These are phyloP conservation scores for Ploceus nigricollis DNA, from an alignment of 2,113 vertebrate species.

Conservation along the genomic window DNA sequence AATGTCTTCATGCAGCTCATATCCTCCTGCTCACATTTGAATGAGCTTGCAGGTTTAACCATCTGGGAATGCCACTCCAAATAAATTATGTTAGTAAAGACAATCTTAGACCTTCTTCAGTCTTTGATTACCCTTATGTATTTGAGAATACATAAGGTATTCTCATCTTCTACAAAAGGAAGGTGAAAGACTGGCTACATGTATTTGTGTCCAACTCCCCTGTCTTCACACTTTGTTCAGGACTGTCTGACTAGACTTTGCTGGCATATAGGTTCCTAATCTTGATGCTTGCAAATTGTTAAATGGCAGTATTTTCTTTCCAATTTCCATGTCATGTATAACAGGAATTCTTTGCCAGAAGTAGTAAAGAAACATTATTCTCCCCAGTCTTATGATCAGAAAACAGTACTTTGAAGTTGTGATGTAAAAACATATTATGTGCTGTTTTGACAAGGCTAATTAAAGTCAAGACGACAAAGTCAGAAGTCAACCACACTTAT, in stretches of 20 bases:
- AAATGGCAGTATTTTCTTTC: neutral
- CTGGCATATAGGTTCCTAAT: neutral
- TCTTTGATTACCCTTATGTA: neutral
- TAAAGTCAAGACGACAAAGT: neutral
- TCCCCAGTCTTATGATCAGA: neutral
- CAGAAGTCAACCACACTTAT: neutral
- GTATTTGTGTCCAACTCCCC: neutral
- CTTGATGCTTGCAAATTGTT: neutral
- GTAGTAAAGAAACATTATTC: neutral
- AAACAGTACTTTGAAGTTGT: neutral
- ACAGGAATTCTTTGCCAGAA: neutral
- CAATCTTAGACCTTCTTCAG: neutral
- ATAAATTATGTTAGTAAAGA: neutral
- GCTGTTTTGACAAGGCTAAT: neutral
- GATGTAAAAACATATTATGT: neutral
- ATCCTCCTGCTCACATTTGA: neutral
- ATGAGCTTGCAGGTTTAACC: constrained; percentile 18
- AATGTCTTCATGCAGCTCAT: constrained; percentile 1
- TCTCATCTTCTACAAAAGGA: neutral
- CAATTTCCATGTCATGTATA: neutral
- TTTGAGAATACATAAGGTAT: neutral
- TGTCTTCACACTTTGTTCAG: neutral
- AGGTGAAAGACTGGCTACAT: neutral
- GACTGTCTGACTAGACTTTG: neutral
- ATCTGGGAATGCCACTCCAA: neutral